These are phyloP conservation scores for Drosophila trapezifrons DNA, from an alignment of 1,140 invertebrate genomes.

Conservation along the genomic window DNA sequence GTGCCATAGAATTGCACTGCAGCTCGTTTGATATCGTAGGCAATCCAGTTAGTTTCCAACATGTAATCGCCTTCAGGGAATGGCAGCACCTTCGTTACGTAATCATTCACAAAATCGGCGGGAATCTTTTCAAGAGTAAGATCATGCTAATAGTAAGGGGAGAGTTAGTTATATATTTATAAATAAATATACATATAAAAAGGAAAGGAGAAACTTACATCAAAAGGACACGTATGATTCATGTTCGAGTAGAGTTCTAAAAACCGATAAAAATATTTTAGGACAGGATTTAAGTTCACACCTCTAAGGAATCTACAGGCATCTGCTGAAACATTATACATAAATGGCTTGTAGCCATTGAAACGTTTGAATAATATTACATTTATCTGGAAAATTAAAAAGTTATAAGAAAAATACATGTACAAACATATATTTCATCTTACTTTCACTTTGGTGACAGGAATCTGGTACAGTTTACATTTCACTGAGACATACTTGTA, in stretches of 20 bases:
- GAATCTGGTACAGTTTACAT: no score
- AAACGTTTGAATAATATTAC: no score
- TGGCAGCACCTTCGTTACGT: slow-evolving; percentile 2
- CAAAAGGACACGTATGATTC: slow-evolving; percentile 14
- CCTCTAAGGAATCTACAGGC: slow-evolving; percentile 2
- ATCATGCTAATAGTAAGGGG: neutral
- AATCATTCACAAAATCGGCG: neutral
- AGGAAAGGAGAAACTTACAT: no score
- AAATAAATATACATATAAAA: no score
- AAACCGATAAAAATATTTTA: slow-evolving; percentile 1
- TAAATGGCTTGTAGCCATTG: slow-evolving; percentile 20
- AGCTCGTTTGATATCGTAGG: neutral
- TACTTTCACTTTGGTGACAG: no score
- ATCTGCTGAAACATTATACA: slow-evolving; percentile 20
- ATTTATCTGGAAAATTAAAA: no score
- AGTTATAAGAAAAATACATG: no score
- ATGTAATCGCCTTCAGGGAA: slow-evolving; percentile 22
- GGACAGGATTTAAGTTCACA: neutral
- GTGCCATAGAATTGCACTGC: slow-evolving; percentile 3
- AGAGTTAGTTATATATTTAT: no score
- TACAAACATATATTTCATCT: no score
- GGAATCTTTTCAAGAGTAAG: neutral
- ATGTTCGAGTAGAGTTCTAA: slow-evolving; percentile 3
- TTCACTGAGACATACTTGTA: slow-evolving; percentile 20
- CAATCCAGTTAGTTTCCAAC: slow-evolving; percentile 3